Evolutionary conservation across 2,888 invertebrate species (phyloP).

Genomic region (Tridacna crocea): DNA sequence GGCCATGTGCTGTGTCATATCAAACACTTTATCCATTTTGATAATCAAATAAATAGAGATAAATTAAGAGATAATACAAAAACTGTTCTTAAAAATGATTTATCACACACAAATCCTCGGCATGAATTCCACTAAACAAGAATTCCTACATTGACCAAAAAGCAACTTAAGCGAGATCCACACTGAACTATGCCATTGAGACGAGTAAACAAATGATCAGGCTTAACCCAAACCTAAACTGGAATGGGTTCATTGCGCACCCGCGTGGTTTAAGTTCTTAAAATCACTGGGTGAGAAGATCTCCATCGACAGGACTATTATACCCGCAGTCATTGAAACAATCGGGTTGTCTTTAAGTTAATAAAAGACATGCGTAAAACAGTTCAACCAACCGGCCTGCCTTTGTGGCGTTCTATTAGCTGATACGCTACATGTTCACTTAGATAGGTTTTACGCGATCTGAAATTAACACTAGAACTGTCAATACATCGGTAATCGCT

Average conservation of each 20-base stretch:
- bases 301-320: conserved; percentile 41
- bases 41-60: conserved; percentile 21
- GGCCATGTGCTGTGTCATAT: conserved; percentile 59
- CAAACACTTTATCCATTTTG: conserved; percentile 58
- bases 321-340: conserved; percentile 62
- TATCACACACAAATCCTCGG: conserved; percentile 14
- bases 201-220: conserved; percentile 44
- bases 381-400: conserved; percentile 10
- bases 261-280: conserved; percentile 45
- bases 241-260: conserved; percentile 61
- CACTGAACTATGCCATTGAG: conserved; percentile 16
- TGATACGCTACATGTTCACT: conserved; percentile 27
- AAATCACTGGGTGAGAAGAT: conserved; percentile 51
- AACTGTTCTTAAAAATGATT: background rate
- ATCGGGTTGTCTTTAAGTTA: conserved; percentile 54
- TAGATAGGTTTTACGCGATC: conserved; percentile 4
- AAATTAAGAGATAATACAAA: conserved; percentile 26
- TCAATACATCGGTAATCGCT: conserved; percentile 32
- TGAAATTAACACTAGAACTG: conserved; percentile 46
- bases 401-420: conserved; percentile 18
- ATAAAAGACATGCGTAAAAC: conserved; percentile 58
- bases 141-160: background rate
- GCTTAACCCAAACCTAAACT: conserved; percentile 27
- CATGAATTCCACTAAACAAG: conserved; percentile 10
- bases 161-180: conserved; percentile 2